These are phyloP conservation scores for Xestia sexstrigata DNA, from an alignment of 2,888 invertebrate species.

Conservation along the genomic window DNA sequence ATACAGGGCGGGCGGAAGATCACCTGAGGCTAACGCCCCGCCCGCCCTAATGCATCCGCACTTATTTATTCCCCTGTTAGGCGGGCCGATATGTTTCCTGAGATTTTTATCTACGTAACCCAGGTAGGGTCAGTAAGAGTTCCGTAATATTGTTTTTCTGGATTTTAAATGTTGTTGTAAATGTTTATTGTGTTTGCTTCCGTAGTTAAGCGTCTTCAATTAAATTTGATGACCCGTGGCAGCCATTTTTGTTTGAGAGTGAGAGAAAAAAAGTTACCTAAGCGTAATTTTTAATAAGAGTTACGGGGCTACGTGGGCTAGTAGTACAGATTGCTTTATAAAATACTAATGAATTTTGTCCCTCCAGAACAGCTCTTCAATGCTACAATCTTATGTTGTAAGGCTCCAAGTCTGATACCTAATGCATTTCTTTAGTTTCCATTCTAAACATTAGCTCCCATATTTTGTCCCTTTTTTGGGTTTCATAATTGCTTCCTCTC, in stretches of 20 bases:
- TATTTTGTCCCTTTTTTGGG: too few species aligned
- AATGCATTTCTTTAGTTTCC: too few species aligned
- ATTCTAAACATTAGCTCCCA: too few species aligned
- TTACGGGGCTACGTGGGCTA: not conserved
- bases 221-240: slow-evolving; percentile 52
- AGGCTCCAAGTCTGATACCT: too few species aligned
- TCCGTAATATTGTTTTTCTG: slow-evolving; percentile 67
- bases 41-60: slow-evolving; percentile 89
- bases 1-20: slow-evolving; percentile 87
- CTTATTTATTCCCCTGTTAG: slow-evolving; percentile 86
- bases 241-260: slow-evolving; percentile 37
- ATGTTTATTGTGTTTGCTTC: slow-evolving; percentile 61
- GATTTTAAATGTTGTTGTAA: slow-evolving; percentile 67
- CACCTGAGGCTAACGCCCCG: slow-evolving; percentile 85
- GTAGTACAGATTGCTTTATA: not conserved
- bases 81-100: slow-evolving; percentile 85
- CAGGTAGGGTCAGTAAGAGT: slow-evolving; percentile 35
- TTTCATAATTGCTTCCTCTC: too few species aligned
- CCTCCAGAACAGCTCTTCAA: too few species aligned
- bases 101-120: slow-evolving; percentile 77
- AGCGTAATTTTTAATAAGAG: slow-evolving; percentile 2
- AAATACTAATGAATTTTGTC: not conserved
- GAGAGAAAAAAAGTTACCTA: slow-evolving; percentile 25
- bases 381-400: too few species aligned
- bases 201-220: slow-evolving; percentile 61